These are phyloP conservation scores for Sitta europaea DNA, from an alignment of 2,113 vertebrate species.

Conservation along the genomic window DNA sequence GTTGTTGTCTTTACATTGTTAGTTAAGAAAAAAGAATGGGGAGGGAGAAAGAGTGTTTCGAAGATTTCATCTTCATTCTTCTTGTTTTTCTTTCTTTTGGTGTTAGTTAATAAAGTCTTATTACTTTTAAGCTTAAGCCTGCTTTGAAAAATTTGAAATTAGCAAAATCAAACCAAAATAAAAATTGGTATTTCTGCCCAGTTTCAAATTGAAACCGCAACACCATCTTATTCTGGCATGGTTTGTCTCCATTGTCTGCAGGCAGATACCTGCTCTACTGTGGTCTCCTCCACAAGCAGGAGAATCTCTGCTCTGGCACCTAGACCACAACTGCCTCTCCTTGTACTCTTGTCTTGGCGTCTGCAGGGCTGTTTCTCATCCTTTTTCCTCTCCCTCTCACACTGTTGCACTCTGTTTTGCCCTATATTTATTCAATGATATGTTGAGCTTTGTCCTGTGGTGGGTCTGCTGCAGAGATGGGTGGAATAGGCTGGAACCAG, in stretches of 20 bases:
- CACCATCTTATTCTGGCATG: background rate
- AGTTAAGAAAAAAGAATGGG: too few relatives aligned
- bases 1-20: too few relatives aligned
- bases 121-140: too few relatives aligned
- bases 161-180: too few relatives aligned
- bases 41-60: too few relatives aligned
- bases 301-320: background rate
- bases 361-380: background rate
- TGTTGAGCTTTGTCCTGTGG: background rate
- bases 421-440: fast-evolving
- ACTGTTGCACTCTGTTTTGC: background rate
- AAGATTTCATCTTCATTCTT: too few relatives aligned
- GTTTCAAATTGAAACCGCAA: too few relatives aligned
- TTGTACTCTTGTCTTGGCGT: background rate
- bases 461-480: background rate
- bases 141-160: too few relatives aligned
- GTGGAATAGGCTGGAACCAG: background rate
- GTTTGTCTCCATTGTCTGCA: background rate
- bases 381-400: background rate
- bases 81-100: too few relatives aligned
- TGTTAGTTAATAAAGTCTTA: too few relatives aligned
- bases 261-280: background rate
- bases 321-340: background rate
- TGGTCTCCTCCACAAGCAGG: background rate
- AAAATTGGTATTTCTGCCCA: too few relatives aligned